Conservation (phyloP, 2,113 vertebrate species). For the Zosterops borbonicus region DNA sequence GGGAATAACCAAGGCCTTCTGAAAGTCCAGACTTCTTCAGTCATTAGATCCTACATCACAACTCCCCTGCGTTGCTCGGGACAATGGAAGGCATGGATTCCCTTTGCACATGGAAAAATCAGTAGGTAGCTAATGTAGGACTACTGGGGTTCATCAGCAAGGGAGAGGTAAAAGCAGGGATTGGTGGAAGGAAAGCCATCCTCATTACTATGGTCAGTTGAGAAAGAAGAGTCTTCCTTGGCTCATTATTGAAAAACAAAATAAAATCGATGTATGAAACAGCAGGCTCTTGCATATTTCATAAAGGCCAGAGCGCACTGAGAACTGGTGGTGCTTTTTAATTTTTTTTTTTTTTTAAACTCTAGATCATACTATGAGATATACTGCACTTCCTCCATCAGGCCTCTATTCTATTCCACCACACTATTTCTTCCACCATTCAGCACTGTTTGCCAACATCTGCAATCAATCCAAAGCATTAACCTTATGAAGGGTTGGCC, state of each 20-base stretch:
- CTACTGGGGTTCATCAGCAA: neutral
- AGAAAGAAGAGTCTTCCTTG: slow-evolving; percentile 36
- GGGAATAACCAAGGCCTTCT: slow-evolving; percentile 5
- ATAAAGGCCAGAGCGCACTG: slow-evolving; percentile 25
- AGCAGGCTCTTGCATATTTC: slow-evolving; percentile 34
- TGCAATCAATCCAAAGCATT: slow-evolving; percentile 74
- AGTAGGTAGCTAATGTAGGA: neutral
- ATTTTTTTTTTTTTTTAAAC: neutral
- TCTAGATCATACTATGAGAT: neutral
- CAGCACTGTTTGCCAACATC: slow-evolving; percentile 69
- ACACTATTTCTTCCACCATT: slow-evolving; percentile 57
- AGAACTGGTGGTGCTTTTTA: neutral
- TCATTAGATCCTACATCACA: neutral
- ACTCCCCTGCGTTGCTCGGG: neutral
- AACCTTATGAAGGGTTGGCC: slow-evolving; percentile 73
- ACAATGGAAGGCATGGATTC: neutral
- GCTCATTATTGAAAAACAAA: neutral
- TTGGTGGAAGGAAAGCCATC: slow-evolving; percentile 33
- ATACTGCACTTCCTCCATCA: slow-evolving; percentile 38
- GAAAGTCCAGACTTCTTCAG: neutral
- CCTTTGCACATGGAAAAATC: neutral
- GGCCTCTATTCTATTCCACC: slow-evolving; percentile 42
- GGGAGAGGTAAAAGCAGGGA: slow-evolving; percentile 26
- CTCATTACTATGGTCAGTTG: slow-evolving; percentile 27
- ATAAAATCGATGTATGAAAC: neutral